phyloP scores from a whole-genome alignment of 2,113 vertebrate species.

The Pedionomus torquatus region DNA sequence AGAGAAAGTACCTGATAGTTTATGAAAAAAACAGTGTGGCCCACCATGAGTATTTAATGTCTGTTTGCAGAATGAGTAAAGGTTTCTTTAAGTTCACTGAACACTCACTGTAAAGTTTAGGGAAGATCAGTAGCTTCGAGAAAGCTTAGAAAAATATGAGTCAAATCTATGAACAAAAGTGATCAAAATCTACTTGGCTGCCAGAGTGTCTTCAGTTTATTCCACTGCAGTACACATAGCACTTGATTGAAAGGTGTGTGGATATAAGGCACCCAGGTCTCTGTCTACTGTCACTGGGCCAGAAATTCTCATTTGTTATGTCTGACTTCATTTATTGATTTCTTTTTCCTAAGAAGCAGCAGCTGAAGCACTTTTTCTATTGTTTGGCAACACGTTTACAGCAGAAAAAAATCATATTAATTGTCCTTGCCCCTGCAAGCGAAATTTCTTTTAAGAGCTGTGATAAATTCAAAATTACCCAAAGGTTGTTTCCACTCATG shows the following conservation, averaged over 20 bases:
- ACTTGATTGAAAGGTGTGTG: not conserved
- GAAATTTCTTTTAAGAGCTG: not conserved
- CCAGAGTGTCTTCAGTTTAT: not conserved
- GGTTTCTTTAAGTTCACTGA: slow-evolving; percentile 1
- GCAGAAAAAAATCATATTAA: not conserved
- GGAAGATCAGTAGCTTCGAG: not conserved
- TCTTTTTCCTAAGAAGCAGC: not conserved
- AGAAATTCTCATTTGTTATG: slow-evolving; percentile 26
- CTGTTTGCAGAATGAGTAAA: not conserved
- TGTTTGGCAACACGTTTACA: not conserved
- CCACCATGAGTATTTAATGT: not conserved
- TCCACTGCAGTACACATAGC: not conserved
- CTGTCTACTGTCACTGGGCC: not conserved
- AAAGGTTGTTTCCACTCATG: not conserved
- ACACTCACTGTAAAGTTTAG: slow-evolving; percentile 15
- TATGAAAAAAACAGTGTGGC: not conserved
- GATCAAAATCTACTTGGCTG: slow-evolving; percentile 30
- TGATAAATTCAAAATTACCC: not conserved
- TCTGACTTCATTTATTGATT: slow-evolving; percentile 1
- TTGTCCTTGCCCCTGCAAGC: not conserved
- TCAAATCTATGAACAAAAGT: slow-evolving; percentile 14
- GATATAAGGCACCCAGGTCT: not conserved
- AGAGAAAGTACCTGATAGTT: not conserved
- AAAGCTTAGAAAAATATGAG: slow-evolving; percentile 4
- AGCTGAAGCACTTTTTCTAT: not conserved